Evolutionary conservation across 1,140 invertebrate species (phyloP), one percentile per base, ranked within the genome.

Genomic region (Oscheius sp.): DNA sequence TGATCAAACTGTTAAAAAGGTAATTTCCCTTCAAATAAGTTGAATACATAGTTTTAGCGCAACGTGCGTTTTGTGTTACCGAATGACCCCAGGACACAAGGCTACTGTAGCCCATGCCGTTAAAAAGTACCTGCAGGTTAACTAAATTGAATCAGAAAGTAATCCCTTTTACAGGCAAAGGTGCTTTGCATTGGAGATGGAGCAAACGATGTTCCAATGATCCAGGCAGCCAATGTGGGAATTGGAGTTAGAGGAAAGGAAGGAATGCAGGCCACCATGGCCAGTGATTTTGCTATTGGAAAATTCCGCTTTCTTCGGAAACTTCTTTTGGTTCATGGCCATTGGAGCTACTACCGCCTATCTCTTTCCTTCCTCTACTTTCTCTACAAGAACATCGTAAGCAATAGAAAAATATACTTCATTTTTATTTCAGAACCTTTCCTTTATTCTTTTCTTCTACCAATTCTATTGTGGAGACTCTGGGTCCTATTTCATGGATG

Each of bases 201-300:
- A 13, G 96, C 95, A 66, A 99, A 99, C 85, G 96, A 99, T 86
- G 95, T 99, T 32, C 96, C 93, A 36, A 99, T 99, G 95, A 98
- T 99, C 76, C 98, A 98, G 90, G 92, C 92, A 81, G 96, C 96
- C 15, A 94, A 99, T 84, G 96, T 98, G 76, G 96, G 96, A 20
- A 93, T 79, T 63, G 78, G 78, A 42, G 75, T 79, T 31, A 55
- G 34, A 18, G 78, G 79, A 61, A 69, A 69, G 28, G 78, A 79
- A 68, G 78, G 78, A 68, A 61, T 78, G 68, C 78, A 79, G 34
- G 95, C 95, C 29, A 95, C 97, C 49, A 87, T 98, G 52, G 93
- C 95, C 7, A 94, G 93, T 20, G 96, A 99, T 87, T 99, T 95
- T 87, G 93, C 93, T 42, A 92, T 99, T 78, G 93, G 94, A 35